These are phyloP conservation scores for Bombyx mori DNA, from an alignment of 1,140 invertebrate genomes.

Conservation along the genomic window DNA sequence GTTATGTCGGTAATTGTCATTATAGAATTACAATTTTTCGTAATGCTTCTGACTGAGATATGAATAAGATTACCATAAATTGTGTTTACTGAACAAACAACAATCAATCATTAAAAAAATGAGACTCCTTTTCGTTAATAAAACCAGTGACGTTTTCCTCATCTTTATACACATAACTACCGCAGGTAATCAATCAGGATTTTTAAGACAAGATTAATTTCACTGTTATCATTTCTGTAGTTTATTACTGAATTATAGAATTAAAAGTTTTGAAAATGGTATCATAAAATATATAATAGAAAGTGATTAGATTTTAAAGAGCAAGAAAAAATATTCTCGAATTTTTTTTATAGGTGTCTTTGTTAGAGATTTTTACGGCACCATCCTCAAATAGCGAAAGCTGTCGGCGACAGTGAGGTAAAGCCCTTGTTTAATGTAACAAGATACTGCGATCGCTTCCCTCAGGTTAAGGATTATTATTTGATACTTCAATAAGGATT, in stretches of 20 bases:
- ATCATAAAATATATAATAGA: no score
- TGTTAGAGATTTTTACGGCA: not conserved
- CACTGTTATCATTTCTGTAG: no score
- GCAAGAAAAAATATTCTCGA: no score
- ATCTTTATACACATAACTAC: no score
- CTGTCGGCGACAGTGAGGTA: conserved; percentile 8
- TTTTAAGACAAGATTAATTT: no score
- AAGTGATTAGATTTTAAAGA: no score
- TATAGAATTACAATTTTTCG: not conserved
- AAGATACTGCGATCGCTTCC: conserved; percentile 10
- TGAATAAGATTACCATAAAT: conserved; percentile 26
- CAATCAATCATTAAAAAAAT: conserved; percentile 23
- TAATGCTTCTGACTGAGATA: conserved; percentile 12
- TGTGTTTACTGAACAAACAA: conserved; percentile 23
- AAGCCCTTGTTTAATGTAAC: conserved; percentile 13
- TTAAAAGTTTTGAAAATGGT: no score
- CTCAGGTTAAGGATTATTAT: conserved; percentile 13
- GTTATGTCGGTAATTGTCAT: no score
- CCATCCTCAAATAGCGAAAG: conserved; percentile 1
- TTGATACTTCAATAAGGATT: conserved; percentile 11
- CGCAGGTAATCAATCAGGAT: no score
- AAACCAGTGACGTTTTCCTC: conserved; percentile 7
- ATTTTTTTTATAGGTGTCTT: no score
- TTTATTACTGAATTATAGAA: no score
- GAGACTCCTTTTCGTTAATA: conserved; percentile 16